Evolutionary conservation across 1,140 invertebrate species (phyloP).

Genomic region (Drosophila micromelanica): DNA sequence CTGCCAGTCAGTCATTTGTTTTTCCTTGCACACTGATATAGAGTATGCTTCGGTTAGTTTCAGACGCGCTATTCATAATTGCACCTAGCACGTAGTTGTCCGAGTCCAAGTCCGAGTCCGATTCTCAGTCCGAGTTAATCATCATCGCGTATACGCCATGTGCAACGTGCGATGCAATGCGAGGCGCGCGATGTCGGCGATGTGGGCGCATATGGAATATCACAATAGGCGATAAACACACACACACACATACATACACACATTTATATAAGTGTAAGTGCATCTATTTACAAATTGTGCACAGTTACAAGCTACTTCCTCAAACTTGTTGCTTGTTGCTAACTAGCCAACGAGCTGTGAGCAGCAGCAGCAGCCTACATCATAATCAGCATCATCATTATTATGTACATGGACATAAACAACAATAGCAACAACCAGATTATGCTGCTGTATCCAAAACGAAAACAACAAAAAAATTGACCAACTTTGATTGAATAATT

Average conservation of each 20-base stretch:
- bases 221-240: constrained; percentile 27
- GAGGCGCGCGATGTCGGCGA: constrained; percentile 53
- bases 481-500: constrained; percentile 80
- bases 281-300: constrained; percentile 29
- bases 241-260: background rate
- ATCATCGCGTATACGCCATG: constrained; percentile 66
- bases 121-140: constrained; percentile 50
- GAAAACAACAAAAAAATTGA: constrained; percentile 59
- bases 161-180: constrained; percentile 68
- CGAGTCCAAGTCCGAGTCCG: no score
- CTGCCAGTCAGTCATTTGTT: no score
- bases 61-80: no score
- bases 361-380: constrained; percentile 52
- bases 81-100: background rate
- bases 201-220: constrained; percentile 36
- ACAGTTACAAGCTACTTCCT: constrained; percentile 44
- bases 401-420: constrained; percentile 26
- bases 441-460: constrained; percentile 58
- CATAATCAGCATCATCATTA: constrained; percentile 30
- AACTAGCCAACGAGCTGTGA: constrained; percentile 19
- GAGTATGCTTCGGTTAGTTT: background rate
- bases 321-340: constrained; percentile 32
- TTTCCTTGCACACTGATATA: no score
- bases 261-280: background rate
- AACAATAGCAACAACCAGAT: constrained; percentile 61